Base-by-base conservation (phyloP, 2,797 vertebrate species). In the Phrynocephalus guinanensis region DNA sequence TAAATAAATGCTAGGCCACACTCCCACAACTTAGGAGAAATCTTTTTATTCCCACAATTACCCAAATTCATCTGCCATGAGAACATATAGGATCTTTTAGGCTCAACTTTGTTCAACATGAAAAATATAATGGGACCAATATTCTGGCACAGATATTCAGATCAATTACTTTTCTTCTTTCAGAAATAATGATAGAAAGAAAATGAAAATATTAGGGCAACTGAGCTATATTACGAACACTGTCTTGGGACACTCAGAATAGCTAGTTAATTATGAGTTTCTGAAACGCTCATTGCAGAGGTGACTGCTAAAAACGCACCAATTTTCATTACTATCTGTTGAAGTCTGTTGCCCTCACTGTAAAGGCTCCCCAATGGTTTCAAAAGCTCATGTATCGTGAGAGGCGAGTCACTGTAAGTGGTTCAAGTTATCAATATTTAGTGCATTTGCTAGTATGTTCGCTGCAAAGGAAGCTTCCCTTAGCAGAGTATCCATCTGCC, bases 291-390 rank as follows among this genome's bases (percentile, higher is more conserved):
- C 60, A 72, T 88, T 88, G 72, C 63, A 88, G 83, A 93, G 89
- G 72, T 85, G 20, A 63, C 15, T 88, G 72, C 87, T 93, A 89
- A 90, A 92, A 83, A 91, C 48, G 33, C 88, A 82, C 0, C n/a
- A 33, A 88, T 81, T 79, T 89, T 44, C 33, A 71, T n/a, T 56
- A 73, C 52, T 90, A 85, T 89, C 87, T 87, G 81, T 24, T 90
- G 82, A 89, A 92, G 75, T 66, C 83, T 91, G 86, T 82, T 93
- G 88, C 86, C 28, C 77, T 87, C 44, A 83, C 22, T 38, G 22
- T 75, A 91, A 84, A 82, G 60, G 88, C 85, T 87, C 68, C 44
- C 71, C 20, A 79, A 82, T 48, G 24, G 63, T 60, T 78, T 72
- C 87, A 73, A 76, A 82, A 91, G 20, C 72, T 79, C 50, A 0